A percentile compares a stretch with the other conserved stretches of the same genome.
Conservation (phyloP, 2,113 vertebrate genomes). For the Pterocles gutturalis region DNA sequence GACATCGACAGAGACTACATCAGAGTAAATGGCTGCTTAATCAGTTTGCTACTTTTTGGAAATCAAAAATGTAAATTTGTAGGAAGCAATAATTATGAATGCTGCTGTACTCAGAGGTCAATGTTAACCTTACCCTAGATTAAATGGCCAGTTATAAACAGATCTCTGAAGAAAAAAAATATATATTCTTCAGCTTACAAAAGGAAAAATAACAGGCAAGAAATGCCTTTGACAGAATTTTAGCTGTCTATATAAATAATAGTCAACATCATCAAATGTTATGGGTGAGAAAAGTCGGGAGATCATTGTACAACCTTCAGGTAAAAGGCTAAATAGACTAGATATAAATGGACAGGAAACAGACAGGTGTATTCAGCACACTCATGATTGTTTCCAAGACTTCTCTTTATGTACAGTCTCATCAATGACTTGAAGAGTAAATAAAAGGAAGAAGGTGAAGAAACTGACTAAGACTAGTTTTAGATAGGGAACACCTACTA, state of each 20-base stretch:
- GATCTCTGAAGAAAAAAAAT: not conserved
- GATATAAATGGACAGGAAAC: not conserved
- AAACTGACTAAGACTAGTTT: not conserved
- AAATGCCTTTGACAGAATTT: not conserved
- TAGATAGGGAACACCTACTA: not conserved
- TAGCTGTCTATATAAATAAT: not conserved
- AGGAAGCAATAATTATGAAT: not conserved
- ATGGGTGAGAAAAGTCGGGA: not conserved
- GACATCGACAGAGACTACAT: not conserved
- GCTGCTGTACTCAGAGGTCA: not conserved
- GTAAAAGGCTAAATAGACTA: not conserved
- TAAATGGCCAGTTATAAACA: not conserved
- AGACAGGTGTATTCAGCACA: not conserved
- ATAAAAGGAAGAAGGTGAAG: not conserved
- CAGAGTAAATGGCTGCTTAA: not conserved
- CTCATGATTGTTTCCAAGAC: not conserved
- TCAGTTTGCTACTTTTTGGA: not conserved
- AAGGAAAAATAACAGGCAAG: not conserved
- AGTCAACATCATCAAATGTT: not conserved
- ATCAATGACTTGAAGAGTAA: not conserved
- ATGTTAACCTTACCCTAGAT: not conserved
- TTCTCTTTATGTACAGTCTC: not conserved
- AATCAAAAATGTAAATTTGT: not conserved
- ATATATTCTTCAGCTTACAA: not conserved
- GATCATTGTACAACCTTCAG: not conserved